Conservation (phyloP, 2,113 vertebrate species). For the Scophthalmus maximus region DNA sequence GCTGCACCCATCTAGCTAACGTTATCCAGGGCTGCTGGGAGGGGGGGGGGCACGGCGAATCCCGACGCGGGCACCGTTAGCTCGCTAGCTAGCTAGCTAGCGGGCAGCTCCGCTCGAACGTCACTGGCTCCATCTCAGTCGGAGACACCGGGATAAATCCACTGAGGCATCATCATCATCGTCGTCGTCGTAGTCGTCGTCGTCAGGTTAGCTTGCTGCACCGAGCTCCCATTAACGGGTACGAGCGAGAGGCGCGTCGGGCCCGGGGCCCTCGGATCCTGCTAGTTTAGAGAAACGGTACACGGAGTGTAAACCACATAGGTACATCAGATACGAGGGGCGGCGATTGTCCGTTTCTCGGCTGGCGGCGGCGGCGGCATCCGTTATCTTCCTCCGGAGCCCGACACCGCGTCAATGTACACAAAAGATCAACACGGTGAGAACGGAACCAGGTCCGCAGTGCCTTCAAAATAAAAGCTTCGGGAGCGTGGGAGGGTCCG, state of each 20-base stretch:
- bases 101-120: conserved; percentile 62
- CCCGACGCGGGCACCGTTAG: conserved; percentile 51
- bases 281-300: neutral
- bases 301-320: conserved; percentile 8
- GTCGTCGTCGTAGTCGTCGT: conserved; percentile 37
- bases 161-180: conserved; percentile 67
- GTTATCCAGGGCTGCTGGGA: conserved; percentile 31
- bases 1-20: conserved; percentile 59
- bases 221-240: conserved; percentile 14
- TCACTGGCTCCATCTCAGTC: conserved; percentile 76
- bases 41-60: conserved; percentile 6
- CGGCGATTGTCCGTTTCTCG: neutral
- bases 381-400: conserved; percentile 62
- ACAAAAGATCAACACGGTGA: conserved; percentile 13
- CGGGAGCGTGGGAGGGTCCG: too few relatives aligned
- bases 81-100: conserved; percentile 68
- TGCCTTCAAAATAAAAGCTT: conserved; percentile 59
- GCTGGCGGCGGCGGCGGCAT: conserved; percentile 17
- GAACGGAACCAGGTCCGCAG: neutral
- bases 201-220: conserved; percentile 60
- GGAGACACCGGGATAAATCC: conserved; percentile 73
- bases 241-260: neutral
- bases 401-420: conserved; percentile 40
- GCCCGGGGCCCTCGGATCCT: neutral
- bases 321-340: neutral